Conservation (phyloP, 2,797 vertebrate genomes). For the Falco naumanni region DNA sequence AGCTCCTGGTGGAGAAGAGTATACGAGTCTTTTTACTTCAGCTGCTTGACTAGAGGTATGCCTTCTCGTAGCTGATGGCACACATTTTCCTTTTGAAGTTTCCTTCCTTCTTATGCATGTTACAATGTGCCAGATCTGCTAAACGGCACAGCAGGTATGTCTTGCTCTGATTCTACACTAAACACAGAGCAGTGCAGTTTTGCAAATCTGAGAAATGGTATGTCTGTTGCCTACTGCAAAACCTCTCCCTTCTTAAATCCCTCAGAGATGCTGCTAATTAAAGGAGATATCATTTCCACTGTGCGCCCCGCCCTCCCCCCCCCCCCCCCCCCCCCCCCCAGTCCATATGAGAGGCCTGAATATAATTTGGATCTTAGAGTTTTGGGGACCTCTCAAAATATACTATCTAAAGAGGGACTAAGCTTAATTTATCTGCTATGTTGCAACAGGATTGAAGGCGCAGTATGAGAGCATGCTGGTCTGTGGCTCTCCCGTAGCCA, state of each 20-base stretch:
- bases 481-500: background rate
- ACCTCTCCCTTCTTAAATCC: background rate
- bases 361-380: background rate
- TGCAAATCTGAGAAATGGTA: background rate
- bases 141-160: background rate
- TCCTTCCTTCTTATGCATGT: background rate
- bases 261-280: background rate
- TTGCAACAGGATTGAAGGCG: background rate
- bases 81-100: background rate
- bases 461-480: fast-evolving
- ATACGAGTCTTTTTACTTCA: background rate
- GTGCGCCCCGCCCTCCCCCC: no score
- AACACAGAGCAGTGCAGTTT: background rate
- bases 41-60: background rate
- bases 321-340: fast-evolving
- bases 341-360: background rate
- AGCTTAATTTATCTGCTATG: background rate
- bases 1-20: background rate
- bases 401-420: background rate
- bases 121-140: background rate
- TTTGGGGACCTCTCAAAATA: background rate
- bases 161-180: background rate
- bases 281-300: background rate
- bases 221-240: background rate
- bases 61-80: background rate